Evolutionary conservation across 1,140 invertebrate genomes (phyloP).

Genomic region (Araneus ventricosus): DNA sequence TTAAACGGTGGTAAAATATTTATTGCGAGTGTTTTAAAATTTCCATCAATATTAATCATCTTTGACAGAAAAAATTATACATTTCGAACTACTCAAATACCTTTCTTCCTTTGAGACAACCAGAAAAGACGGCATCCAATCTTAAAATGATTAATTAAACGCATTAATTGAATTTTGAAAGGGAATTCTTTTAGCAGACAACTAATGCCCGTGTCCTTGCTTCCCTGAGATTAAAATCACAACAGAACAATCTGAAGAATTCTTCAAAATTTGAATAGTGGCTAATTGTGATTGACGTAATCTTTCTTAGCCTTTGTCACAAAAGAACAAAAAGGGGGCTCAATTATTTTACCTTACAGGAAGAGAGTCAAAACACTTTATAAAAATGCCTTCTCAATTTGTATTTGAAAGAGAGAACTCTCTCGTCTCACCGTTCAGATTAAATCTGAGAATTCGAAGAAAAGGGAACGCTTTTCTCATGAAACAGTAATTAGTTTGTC

Average conservation of each 20-base stretch:
- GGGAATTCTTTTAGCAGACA: background rate
- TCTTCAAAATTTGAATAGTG: conserved; percentile 3
- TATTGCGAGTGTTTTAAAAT: no score
- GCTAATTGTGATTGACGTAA: conserved; percentile 24
- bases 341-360: background rate
- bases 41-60: no score
- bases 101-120: background rate
- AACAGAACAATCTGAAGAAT: conserved; percentile 1
- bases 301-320: background rate
- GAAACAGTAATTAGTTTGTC: conserved; percentile 23
- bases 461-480: background rate
- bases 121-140: background rate
- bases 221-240: background rate
- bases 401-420: background rate
- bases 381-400: background rate
- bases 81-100: background rate
- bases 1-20: no score
- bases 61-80: background rate
- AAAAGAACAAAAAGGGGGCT: background rate
- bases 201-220: background rate
- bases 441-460: background rate
- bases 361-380: background rate
- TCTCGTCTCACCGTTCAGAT: background rate
- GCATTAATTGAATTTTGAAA: background rate
- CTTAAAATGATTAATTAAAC: conserved; percentile 1